These are phyloP conservation scores for Leptinotarsa undecemlineata DNA, from an alignment of 1,140 invertebrate species.

Conservation along the genomic window DNA sequence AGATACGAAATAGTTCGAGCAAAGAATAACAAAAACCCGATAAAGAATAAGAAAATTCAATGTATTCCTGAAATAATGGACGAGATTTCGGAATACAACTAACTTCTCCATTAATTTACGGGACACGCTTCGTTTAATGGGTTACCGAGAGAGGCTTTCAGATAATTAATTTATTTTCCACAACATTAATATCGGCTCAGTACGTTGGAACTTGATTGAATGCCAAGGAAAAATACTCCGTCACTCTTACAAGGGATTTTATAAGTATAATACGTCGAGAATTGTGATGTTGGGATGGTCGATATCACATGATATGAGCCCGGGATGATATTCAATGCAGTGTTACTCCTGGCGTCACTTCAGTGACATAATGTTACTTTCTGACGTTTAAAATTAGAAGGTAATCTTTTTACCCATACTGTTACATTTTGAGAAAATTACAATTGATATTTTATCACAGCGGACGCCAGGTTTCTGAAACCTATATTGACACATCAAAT, in stretches of 20 bases:
- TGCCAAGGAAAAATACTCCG: background rate
- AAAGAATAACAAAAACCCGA: background rate
- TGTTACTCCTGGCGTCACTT: no score
- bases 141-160: constrained; percentile 24
- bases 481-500: no score
- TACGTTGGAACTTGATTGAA: constrained; percentile 12
- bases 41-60: background rate
- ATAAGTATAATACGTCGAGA: background rate
- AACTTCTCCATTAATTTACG: constrained; percentile 35
- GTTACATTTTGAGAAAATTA: no score
- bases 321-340: no score
- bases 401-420: no score
- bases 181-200: constrained; percentile 38
- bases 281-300: no score
- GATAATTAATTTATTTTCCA: constrained; percentile 41
- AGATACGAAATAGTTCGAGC: background rate
- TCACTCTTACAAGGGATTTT: background rate
- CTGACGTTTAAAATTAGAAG: no score
- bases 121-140: constrained; percentile 34
- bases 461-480: no score
- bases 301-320: background rate
- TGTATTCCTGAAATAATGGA: constrained; percentile 32
- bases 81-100: constrained; percentile 32
- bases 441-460: no score
- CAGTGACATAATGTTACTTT: no score